phyloP scores from a whole-genome alignment of 2,113 vertebrate genomes.

The Ploceus nigricollis region DNA sequence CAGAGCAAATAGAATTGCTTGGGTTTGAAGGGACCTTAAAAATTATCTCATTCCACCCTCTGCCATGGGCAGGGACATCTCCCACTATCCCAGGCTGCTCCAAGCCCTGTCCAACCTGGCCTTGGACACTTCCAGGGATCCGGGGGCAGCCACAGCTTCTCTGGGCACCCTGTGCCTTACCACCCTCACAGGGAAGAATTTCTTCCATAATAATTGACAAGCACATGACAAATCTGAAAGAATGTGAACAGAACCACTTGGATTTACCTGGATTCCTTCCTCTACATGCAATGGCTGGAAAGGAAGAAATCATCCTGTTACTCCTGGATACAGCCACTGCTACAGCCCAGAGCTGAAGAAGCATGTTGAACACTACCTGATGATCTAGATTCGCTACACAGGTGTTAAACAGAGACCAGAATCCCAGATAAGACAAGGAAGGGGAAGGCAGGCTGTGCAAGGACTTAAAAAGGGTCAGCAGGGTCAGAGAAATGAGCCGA shows the following conservation, averaged over 20 bases:
- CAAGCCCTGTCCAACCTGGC: not conserved
- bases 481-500: slow-evolving; percentile 30
- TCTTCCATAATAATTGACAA: not conserved
- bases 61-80: not conserved
- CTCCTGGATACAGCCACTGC: not conserved
- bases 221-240: not conserved
- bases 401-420: not conserved
- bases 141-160: not conserved
- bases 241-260: not conserved
- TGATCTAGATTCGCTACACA: not conserved
- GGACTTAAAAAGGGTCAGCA: not conserved
- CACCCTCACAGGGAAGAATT: not conserved
- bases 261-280: not conserved
- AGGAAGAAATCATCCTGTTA: not conserved
- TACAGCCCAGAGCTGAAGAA: not conserved
- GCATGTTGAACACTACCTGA: not conserved
- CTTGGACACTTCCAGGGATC: not conserved
- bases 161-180: not conserved
- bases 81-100: rapidly evolving
- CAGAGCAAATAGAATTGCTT: not conserved
- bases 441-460: not conserved
- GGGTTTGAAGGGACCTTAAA: not conserved
- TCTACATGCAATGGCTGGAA: not conserved
- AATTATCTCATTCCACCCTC: not conserved
- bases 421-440: not conserved